Base-by-base conservation (phyloP, 2,888 invertebrate genomes). In the Synanthedon vespiformis region DNA sequence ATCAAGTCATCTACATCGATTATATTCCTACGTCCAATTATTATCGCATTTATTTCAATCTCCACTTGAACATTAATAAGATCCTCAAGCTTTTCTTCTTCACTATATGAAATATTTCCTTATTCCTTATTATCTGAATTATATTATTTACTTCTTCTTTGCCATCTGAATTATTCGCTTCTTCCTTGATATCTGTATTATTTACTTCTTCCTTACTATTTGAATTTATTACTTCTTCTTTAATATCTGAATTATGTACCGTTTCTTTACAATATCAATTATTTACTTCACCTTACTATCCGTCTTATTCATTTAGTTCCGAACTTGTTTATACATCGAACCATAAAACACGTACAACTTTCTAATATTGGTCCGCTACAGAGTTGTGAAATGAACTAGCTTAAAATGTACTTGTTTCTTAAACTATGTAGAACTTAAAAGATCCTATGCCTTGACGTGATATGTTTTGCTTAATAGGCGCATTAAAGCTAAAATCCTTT, bases 331-430 rank as follows among this genome's bases (percentile, higher is more conserved):
- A 60, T 61, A 67, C 57, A 64, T 62, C 66, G 70, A 79, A 76
- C 78, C 79, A 66, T 72, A 70, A 69, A 72, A 80, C 79, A 80
- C 71, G 85, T 79, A 84, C 86, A 86, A 86, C 85, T 87, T 87
- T 87, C 86, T 87, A 86, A 87, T 86, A 86, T 87, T 87, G 87
- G 87, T 87, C 87, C 87, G 74, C 87, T 86, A 86, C 84, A 74
- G 74, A 82, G 79, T 86, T 80, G 80, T 80, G 84, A 84, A 83
- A 76, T 80, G 81, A 77, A 68, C 84, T 85, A 85, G 73, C 82
- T 82, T 82, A 82, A 62, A 60, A 55, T 75, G 74, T 72, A 67
- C 72, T 74, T 74, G 77, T 57, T 44, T 58, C 55, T 76, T 85
- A 83, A 79, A 68, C 83, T 83, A 85, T 67, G 78, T 78, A 81